Conservation (phyloP, 2,888 invertebrate genomes). For the Apamea epomidion region DNA sequence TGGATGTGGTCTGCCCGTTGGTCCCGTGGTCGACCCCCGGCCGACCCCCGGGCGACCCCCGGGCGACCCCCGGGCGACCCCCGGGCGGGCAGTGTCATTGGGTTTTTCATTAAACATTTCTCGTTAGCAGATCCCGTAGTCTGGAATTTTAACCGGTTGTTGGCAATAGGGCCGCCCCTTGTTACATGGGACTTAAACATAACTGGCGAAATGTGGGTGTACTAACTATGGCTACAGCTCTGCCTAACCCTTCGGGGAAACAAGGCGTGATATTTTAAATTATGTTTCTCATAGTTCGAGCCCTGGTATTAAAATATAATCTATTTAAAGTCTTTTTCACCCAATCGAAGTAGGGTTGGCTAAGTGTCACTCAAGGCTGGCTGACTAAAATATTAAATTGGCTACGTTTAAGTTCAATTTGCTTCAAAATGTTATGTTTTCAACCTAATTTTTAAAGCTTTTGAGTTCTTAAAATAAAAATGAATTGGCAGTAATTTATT, state of each 20-base stretch:
- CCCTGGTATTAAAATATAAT: not conserved
- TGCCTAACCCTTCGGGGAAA: not conserved
- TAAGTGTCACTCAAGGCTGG: not conserved
- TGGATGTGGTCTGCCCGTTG: too few relatives aligned
- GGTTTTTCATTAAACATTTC: not conserved
- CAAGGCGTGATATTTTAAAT: not conserved
- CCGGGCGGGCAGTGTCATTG: too few relatives aligned
- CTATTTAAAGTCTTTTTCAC: not conserved
- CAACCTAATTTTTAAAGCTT: not conserved
- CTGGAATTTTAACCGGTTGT: not conserved
- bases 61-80: too few relatives aligned
- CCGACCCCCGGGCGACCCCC: too few relatives aligned
- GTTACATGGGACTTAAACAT: not conserved
- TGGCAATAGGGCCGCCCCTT: not conserved
- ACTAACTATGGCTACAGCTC: not conserved
- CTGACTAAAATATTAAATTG: not conserved
- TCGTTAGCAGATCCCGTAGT: not conserved
- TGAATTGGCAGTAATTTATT: constrained; percentile 16
- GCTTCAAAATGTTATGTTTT: not conserved
- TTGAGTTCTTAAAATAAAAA: not conserved
- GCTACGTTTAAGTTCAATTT: not conserved
- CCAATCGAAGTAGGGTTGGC: not conserved
- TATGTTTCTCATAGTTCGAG: not conserved
- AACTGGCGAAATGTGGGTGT: not conserved
- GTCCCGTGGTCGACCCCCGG: too few relatives aligned